Conservation (phyloP, 1,140 invertebrate genomes). For the Drosophila lacteicornis region DNA sequence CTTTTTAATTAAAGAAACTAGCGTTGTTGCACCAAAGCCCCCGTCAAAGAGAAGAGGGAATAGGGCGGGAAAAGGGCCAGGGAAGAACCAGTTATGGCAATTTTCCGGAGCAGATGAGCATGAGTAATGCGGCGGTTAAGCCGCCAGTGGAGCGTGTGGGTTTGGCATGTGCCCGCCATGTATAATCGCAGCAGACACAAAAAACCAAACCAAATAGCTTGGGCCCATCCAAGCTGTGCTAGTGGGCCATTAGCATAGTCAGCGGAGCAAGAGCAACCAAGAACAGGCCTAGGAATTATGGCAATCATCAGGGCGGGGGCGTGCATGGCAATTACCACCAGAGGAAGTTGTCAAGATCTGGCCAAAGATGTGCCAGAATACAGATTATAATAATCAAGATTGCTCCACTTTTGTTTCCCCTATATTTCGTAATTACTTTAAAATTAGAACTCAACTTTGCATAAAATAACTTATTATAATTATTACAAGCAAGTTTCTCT, state of each 20-base stretch:
- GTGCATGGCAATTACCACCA: constrained; percentile 29
- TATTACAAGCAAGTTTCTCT: neutral
- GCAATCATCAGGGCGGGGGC: constrained; percentile 10
- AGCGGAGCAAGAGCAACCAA: constrained; percentile 56
- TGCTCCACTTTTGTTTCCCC: constrained; percentile 32
- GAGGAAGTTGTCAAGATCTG: constrained; percentile 46
- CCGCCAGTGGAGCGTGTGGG: constrained; percentile 57
- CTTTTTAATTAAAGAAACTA: constrained; percentile 74
- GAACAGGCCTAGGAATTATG: constrained; percentile 35
- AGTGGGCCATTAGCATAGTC: constrained; percentile 63
- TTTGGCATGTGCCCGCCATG: constrained; percentile 50
- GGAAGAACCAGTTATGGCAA: constrained; percentile 57
- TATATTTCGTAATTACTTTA: constrained; percentile 17
- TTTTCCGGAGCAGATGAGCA: constrained; percentile 56
- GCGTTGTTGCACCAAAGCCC: constrained; percentile 50
- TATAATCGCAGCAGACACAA: constrained; percentile 25
- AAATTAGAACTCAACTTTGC: constrained; percentile 2
- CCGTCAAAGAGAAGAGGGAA: neutral
- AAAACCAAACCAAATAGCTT: constrained; percentile 40
- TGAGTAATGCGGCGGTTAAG: constrained; percentile 60
- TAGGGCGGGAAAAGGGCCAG: neutral
- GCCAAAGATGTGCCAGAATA: constrained; percentile 6
- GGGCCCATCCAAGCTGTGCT: constrained; percentile 25
- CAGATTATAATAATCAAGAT: constrained; percentile 28
- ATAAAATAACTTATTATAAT: neutral